Evolutionary conservation across 2,888 invertebrate genomes (phyloP).

Genomic region (Torymus texanus): DNA sequence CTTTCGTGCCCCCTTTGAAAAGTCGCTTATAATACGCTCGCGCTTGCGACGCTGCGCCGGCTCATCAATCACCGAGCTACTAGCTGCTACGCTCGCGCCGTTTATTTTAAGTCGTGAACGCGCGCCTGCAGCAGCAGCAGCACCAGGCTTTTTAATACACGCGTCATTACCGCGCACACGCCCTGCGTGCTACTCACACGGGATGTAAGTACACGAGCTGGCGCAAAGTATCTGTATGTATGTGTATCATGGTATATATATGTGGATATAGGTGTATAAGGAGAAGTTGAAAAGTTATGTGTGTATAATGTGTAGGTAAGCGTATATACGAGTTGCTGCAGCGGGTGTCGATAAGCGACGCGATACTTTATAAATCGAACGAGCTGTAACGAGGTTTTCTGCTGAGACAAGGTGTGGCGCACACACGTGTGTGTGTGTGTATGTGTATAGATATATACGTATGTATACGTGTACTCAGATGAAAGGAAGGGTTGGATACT

Average conservation of each 20-base stretch:
- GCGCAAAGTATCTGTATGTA: background rate
- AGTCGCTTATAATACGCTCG: conserved; percentile 18
- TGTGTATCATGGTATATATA: background rate
- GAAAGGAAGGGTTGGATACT: background rate
- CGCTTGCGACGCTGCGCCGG: background rate
- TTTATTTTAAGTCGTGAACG: conserved; percentile 66
- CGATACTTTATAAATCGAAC: conserved; percentile 37
- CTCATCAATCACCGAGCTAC: conserved; percentile 66
- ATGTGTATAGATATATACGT: no score
- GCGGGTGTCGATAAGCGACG: conserved; percentile 46
- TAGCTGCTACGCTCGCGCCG: conserved; percentile 54
- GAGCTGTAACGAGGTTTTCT: conserved; percentile 12
- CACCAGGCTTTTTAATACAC: conserved; percentile 67
- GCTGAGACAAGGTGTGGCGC: no score
- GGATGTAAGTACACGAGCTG: background rate
- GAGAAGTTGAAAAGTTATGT: conserved; percentile 13
- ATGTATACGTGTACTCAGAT: no score
- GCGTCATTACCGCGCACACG: conserved; percentile 66
- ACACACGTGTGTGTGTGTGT: no score
- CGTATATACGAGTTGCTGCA: no score
- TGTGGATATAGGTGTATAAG: background rate
- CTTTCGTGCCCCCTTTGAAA: conserved; percentile 22
- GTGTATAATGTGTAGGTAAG: no score
- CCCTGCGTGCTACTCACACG: background rate
- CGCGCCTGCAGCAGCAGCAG: no score